A percentile compares a stretch with the other conserved stretches of the same genome.
phyloP scores from a whole-genome alignment of 1,140 invertebrate species.

The Calliopsis andreniformis region DNA sequence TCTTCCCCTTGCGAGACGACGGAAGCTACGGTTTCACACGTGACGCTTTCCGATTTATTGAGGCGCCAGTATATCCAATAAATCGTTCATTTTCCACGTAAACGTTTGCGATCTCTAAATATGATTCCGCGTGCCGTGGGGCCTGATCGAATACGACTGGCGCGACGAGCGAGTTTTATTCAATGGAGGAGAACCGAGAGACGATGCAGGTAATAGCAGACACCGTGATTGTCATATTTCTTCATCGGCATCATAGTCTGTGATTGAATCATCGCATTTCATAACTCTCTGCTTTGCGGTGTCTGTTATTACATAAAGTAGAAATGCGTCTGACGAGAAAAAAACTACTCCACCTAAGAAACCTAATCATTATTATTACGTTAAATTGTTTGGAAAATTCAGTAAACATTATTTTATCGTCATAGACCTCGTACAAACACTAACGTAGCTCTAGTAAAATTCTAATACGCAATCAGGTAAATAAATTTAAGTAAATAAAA shows the following conservation, averaged over 20 bases:
- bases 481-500: no score
- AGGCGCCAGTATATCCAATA: slow-evolving; percentile 46
- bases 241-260: not conserved
- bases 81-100: slow-evolving; percentile 45
- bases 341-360: no score
- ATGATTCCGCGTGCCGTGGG: slow-evolving; percentile 16
- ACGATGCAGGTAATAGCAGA: slow-evolving; percentile 27
- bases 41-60: slow-evolving; percentile 30
- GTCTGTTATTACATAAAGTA: not conserved
- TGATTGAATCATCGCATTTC: no score
- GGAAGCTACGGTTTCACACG: slow-evolving; percentile 40
- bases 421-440: no score
- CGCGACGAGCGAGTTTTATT: slow-evolving; percentile 35
- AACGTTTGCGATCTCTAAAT: slow-evolving; percentile 41
- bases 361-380: no score
- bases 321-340: no score
- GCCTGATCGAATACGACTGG: slow-evolving; percentile 21
- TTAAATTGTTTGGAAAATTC: no score
- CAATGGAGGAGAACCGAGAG: slow-evolving; percentile 18
- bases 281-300: no score
- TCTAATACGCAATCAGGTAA: no score
- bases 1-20: not conserved
- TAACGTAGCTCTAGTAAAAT: no score
- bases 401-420: no score
- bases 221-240: slow-evolving; percentile 4